A percentile compares a stretch with the other conserved stretches of the same genome.
Conservation (phyloP, 2,888 invertebrate species). For the Orthosia incerta region DNA sequence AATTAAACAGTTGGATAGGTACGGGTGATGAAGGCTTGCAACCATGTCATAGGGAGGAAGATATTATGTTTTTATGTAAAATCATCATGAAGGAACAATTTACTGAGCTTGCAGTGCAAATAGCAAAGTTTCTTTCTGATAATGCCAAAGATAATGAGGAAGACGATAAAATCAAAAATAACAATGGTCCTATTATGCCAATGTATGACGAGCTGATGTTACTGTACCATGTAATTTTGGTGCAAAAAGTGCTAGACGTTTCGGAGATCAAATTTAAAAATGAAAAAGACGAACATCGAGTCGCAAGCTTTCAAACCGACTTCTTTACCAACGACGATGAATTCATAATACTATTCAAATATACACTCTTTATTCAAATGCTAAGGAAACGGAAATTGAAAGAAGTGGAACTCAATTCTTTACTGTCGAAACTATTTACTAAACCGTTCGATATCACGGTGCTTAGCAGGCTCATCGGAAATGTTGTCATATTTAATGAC, state of each 20-base stretch:
- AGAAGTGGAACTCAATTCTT: not conserved
- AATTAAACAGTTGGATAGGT: constrained; percentile 38
- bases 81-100: constrained; percentile 46
- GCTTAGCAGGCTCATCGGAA: constrained; percentile 41
- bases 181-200: constrained; percentile 17
- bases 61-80: constrained; percentile 39
- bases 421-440: constrained; percentile 20
- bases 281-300: constrained; percentile 32
- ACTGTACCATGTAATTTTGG: constrained; percentile 50
- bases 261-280: constrained; percentile 25
- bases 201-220: constrained; percentile 47
- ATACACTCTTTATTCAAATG: constrained; percentile 31
- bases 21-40: constrained; percentile 43
- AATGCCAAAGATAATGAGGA: not conserved
- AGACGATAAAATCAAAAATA: not conserved
- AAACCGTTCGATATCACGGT: constrained; percentile 5
- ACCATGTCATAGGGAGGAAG: constrained; percentile 22
- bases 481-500: constrained; percentile 24
- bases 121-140: constrained; percentile 35
- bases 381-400: constrained; percentile 26
- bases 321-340: constrained; percentile 39
- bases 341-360: constrained; percentile 35
- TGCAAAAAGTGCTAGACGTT: constrained; percentile 40
- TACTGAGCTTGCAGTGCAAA: constrained; percentile 25
- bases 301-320: constrained; percentile 28